phyloP scores from a whole-genome alignment of 1,140 invertebrate species.

The Drosophila tsacasi region DNA sequence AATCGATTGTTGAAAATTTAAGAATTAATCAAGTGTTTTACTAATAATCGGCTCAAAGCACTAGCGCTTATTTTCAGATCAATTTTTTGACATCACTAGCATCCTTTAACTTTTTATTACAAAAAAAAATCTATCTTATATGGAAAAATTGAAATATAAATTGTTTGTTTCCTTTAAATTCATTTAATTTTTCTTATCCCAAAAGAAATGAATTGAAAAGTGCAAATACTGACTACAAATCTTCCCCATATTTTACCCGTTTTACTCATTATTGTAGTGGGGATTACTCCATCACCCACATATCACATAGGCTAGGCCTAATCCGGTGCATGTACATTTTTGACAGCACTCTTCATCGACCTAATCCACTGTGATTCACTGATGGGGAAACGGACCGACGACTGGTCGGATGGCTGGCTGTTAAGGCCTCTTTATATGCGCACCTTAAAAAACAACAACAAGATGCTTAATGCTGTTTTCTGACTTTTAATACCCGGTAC shows the following conservation, averaged over 20 bases:
- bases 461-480: slow-evolving; percentile 72
- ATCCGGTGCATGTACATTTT: slow-evolving; percentile 27
- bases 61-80: background rate
- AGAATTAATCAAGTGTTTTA: background rate
- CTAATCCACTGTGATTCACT: slow-evolving; percentile 55
- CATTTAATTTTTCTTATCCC: too few relatives aligned
- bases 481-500: slow-evolving; percentile 19
- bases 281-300: slow-evolving; percentile 13
- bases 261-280: background rate
- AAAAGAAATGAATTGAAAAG: background rate
- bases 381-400: slow-evolving; percentile 33
- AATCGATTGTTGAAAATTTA: background rate
- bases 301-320: slow-evolving; percentile 13
- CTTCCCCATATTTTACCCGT: background rate
- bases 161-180: too few relatives aligned
- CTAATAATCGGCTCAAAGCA: background rate
- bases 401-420: slow-evolving; percentile 50
- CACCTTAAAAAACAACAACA: slow-evolving; percentile 76
- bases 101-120: background rate
- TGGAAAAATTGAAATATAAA: too few relatives aligned
- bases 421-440: slow-evolving; percentile 78
- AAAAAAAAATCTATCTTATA: background rate
- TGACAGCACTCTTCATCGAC: slow-evolving; percentile 31
- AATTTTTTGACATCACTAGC: background rate
- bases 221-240: background rate